A percentile compares a stretch with the other conserved stretches of the same genome.
Conservation (phyloP, 2,113 vertebrate genomes). For the Canis aureus region DNA sequence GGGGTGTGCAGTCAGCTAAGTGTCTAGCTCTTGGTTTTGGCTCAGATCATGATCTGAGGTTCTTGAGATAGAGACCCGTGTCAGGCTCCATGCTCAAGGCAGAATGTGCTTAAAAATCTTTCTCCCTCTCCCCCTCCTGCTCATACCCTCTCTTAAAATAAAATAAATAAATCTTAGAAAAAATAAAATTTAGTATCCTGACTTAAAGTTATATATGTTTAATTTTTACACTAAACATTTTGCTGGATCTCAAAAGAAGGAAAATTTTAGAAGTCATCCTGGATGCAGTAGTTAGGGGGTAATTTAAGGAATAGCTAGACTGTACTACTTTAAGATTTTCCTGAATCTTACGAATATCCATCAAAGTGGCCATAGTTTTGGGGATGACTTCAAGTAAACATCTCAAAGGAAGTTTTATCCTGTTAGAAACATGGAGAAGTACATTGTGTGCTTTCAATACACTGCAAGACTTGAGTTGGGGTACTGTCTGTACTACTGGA, state of each 20-base stretch:
- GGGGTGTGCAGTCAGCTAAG: not conserved
- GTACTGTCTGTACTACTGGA: not conserved
- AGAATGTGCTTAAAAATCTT: not conserved
- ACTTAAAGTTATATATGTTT: slow-evolving; percentile 24
- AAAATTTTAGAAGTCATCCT: not conserved
- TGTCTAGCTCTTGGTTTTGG: not conserved
- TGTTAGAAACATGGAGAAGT: not conserved
- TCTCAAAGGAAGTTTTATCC: not conserved
- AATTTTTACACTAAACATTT: slow-evolving; percentile 44
- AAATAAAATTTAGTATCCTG: not conserved
- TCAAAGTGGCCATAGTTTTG: not conserved
- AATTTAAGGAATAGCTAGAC: not conserved
- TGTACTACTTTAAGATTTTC: not conserved
- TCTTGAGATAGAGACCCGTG: not conserved
- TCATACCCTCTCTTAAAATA: not conserved
- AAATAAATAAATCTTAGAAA: not conserved
- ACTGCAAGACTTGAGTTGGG: not conserved
- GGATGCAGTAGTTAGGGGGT: not conserved
- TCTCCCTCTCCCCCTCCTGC: not conserved
- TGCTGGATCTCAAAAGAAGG: not conserved
- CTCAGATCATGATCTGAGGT: not conserved
- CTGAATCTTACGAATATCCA: not conserved
- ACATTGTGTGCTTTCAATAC: too few relatives aligned
- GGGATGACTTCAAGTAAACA: not conserved
- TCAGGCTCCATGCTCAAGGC: not conserved